Evolutionary conservation across 1,140 invertebrate genomes (phyloP), one percentile per base, ranked within the genome.

Genomic region (Drosophila erecta): DNA sequence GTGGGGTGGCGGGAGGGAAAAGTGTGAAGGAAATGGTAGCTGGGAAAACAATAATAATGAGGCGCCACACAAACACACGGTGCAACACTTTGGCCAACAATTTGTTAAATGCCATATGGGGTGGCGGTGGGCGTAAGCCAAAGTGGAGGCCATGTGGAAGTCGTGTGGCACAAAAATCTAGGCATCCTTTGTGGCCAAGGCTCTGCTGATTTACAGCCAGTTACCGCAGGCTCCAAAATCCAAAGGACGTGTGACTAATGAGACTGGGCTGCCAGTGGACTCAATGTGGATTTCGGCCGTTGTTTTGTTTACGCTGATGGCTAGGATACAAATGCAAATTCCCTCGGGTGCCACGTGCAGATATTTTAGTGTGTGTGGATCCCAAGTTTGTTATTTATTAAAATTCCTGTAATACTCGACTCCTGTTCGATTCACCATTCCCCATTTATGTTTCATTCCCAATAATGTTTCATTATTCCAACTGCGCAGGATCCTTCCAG

Each of bases 11-110:
- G 30, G 30, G 30, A 30, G 30, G 30, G 30, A 38, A 38, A 41
- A 65, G 40, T 41, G 59, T 30, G 46, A 74, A 74, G 43, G 71
- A 74, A 62, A 50, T 74, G 73, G 72, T 76, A 57, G 73, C 61
- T 76, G 74, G 72, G 58, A 76, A 84, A 80, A 74, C 72, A 70
- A 74, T 85, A 86, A 85, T 85, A 85, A 84, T 80, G 66, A 85
- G 76, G 81, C 81, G 77, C 62, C 65, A 80, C 44, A 86, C 73
- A 74, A 76, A 86, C 76, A 85, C 72, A 84, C 72, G 62, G 62
- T 75, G 81, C 80, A 79, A 83, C 80, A 79, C 80, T 83, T 84
- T 84, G 58, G 61, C 62, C 37, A 74, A 73, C 54, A 57, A 76
- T 76, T 77, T 62, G 73, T 62, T 59, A 73, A 73, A 56, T 70